Evolutionary conservation across 2,888 invertebrate genomes (phyloP).

Genomic region (Eristalis tenax): DNA sequence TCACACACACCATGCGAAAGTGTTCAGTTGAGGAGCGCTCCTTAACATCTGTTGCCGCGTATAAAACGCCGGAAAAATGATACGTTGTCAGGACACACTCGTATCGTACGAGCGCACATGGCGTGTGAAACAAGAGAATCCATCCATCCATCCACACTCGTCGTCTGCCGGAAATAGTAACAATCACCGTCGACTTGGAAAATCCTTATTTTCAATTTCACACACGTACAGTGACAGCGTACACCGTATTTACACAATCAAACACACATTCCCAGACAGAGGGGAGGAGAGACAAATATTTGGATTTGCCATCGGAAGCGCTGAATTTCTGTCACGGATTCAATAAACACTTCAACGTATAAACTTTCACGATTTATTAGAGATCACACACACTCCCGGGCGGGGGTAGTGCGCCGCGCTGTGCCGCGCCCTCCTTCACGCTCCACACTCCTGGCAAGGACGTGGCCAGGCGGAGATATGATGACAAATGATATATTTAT

Average conservation of each 20-base stretch:
- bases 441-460: conserved; percentile 9
- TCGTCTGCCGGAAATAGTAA: conserved; percentile 32
- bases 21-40: neutral
- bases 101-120: conserved; percentile 18
- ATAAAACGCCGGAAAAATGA: conserved; percentile 49
- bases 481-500: conserved; percentile 64
- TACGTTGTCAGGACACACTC: conserved; percentile 20
- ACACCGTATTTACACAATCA: conserved; percentile 43
- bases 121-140: conserved; percentile 65
- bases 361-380: conserved; percentile 58
- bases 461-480: conserved; percentile 22
- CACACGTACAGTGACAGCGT: conserved; percentile 53
- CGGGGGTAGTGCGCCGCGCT: neutral
- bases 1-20: neutral
- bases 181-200: conserved; percentile 39
- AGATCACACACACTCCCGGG: conserved; percentile 18
- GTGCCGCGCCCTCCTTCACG: no score
- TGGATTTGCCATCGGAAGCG: conserved; percentile 73
- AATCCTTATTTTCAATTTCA: conserved; percentile 66
- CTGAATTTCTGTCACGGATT: conserved; percentile 79
- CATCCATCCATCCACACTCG: conserved; percentile 46
- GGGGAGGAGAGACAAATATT: conserved; percentile 60
- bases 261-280: conserved; percentile 1
- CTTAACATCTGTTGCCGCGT: conserved; percentile 68
- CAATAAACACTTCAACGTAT: conserved; percentile 80